Percentiles rank a stretch among this genome's conserved stretches.
phyloP scores from a whole-genome alignment of 2,888 invertebrate genomes.

The Melanostoma scalare region DNA sequence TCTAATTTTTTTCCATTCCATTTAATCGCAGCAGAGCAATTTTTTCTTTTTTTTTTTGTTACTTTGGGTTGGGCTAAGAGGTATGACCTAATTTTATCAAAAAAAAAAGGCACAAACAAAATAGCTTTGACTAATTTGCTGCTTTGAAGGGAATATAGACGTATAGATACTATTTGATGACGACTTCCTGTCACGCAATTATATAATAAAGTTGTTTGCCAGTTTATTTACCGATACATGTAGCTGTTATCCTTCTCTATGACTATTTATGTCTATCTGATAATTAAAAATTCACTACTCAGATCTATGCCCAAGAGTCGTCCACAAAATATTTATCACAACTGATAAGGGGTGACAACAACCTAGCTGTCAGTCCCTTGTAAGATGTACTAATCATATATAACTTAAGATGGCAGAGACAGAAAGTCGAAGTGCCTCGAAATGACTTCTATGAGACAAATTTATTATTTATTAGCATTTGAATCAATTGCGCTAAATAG shows the following conservation, averaged over 20 bases:
- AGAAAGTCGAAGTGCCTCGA: background rate
- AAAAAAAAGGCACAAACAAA: constrained; percentile 1
- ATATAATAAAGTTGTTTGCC: background rate
- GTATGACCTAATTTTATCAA: constrained; percentile 51
- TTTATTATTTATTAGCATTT: constrained; percentile 19
- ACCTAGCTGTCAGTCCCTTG: no score
- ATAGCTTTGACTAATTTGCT: constrained; percentile 31
- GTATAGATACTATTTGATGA: background rate
- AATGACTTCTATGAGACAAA: constrained; percentile 16
- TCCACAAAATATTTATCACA: no score
- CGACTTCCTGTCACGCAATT: constrained; percentile 29
- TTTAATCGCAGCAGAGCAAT: constrained; percentile 5
- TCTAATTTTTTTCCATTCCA: constrained; percentile 43
- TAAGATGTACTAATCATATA: no score
- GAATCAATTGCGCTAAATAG: constrained; percentile 26
- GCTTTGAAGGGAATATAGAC: background rate
- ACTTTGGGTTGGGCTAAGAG: constrained; percentile 40
- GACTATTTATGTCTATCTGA: no score
- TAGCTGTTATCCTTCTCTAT: background rate
- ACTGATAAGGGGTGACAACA: no score
- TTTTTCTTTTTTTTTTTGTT: background rate
- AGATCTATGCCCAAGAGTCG: no score
- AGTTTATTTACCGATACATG: background rate
- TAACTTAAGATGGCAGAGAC: no score
- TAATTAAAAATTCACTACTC: no score